These are phyloP conservation scores for Ips nitidus DNA, from an alignment of 1,140 invertebrate genomes.

Conservation along the genomic window DNA sequence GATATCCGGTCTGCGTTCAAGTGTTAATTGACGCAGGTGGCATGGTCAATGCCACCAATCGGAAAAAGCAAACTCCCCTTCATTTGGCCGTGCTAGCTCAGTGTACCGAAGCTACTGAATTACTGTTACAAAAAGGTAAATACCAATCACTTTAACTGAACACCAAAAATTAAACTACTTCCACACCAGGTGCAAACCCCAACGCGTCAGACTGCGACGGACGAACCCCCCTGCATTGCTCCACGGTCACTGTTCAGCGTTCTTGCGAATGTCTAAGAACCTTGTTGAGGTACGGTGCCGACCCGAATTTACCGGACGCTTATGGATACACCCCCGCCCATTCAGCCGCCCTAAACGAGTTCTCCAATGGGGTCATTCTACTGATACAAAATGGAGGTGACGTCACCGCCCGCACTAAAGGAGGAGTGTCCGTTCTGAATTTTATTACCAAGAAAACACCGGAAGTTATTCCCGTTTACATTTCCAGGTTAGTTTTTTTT, in stretches of 20 bases:
- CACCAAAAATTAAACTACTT: neutral
- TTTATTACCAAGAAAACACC: slow-evolving; percentile 80
- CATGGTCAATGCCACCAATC: slow-evolving; percentile 65
- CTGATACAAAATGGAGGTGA: slow-evolving; percentile 79
- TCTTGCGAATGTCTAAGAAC: slow-evolving; percentile 69
- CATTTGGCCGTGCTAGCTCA: slow-evolving; percentile 77
- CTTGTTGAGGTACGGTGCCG: slow-evolving; percentile 67
- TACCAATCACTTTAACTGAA: neutral
- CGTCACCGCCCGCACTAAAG: slow-evolving; percentile 77
- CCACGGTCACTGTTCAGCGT: slow-evolving; percentile 73
- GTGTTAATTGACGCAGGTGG: slow-evolving; percentile 74
- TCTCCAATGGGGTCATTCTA: slow-evolving; percentile 72
- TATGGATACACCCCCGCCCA: slow-evolving; percentile 82
- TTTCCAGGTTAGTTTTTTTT: slow-evolving; percentile 48
- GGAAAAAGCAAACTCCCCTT: slow-evolving; percentile 72
- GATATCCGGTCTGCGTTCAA: slow-evolving; percentile 68
- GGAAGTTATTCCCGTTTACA: slow-evolving; percentile 71
- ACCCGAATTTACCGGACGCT: slow-evolving; percentile 74
- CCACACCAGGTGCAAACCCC: slow-evolving; percentile 56
- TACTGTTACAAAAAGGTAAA: slow-evolving; percentile 59
- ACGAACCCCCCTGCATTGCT: slow-evolving; percentile 75
- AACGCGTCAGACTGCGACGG: slow-evolving; percentile 67
- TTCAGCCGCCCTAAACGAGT: slow-evolving; percentile 82
- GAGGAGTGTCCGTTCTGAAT: slow-evolving; percentile 74
- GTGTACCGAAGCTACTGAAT: slow-evolving; percentile 69